A percentile compares a stretch with the other conserved stretches of the same genome.
Conservation (phyloP, 2,113 vertebrate genomes). For the Rhea americana region DNA sequence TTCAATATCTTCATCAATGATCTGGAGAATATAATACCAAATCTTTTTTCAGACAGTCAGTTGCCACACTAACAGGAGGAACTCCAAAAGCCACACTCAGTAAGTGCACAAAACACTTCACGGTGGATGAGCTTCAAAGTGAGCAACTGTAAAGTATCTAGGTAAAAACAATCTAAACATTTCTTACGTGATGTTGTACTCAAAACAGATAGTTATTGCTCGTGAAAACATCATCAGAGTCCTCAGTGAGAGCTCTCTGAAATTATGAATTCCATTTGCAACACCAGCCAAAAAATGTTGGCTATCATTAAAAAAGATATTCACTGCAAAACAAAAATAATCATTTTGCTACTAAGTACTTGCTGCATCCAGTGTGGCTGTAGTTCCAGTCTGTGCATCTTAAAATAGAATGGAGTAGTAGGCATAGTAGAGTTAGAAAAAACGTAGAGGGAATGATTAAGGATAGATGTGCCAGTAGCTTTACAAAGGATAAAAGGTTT, state of each 20-base stretch:
- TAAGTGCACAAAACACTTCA: neutral
- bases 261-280: neutral
- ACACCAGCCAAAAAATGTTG: neutral
- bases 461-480: accelerated
- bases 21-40: neutral
- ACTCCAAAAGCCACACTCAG: neutral
- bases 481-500: neutral
- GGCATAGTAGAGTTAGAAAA: neutral
- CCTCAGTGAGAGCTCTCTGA: neutral
- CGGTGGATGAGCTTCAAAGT: neutral
- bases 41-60: neutral
- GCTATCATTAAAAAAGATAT: neutral
- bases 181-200: neutral
- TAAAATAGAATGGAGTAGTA: neutral
- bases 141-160: neutral
- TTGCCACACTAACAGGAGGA: neutral
- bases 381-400: neutral
- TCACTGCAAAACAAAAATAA: neutral
- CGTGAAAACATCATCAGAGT: neutral
- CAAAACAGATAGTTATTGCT: neutral
- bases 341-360: neutral
- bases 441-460: neutral
- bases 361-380: neutral
- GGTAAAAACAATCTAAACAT: neutral
- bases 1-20: neutral